Evolutionary conservation across 2,888 invertebrate genomes (phyloP).

Genomic region (Tortricodes alternella): DNA sequence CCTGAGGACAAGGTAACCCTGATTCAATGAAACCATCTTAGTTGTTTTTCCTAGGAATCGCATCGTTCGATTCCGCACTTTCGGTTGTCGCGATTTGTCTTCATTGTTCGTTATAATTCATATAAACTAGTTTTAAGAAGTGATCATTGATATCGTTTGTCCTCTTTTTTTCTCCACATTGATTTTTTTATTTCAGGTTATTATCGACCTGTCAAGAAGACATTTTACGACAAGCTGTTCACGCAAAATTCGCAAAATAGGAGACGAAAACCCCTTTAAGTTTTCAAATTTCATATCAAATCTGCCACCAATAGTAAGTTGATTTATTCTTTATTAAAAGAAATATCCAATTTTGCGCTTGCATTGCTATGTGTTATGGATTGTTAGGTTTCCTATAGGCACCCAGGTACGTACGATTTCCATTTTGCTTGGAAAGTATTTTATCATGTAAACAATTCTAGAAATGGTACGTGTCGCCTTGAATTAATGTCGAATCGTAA

Average conservation of each 20-base stretch:
- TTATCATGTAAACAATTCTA: slow-evolving; percentile 18
- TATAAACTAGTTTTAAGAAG: slow-evolving; percentile 7
- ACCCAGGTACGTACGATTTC: too few relatives aligned
- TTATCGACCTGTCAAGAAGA: slow-evolving; percentile 81
- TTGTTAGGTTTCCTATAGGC: too few relatives aligned
- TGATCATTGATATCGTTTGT: slow-evolving; percentile 26
- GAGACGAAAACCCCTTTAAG: slow-evolving; percentile 80
- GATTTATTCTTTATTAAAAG: slow-evolving; percentile 34
- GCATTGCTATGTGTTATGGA: too few relatives aligned
- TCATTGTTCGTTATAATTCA: neutral
- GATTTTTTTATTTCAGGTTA: slow-evolving; percentile 81
- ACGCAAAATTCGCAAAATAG: slow-evolving; percentile 79
- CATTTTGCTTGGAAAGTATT: slow-evolving; percentile 8
- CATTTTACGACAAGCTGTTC: slow-evolving; percentile 74
- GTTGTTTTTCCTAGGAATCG: slow-evolving; percentile 24
- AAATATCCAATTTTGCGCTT: neutral
- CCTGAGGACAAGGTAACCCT: slow-evolving; percentile 22
- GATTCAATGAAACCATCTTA: slow-evolving; percentile 20
- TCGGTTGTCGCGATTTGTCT: slow-evolving; percentile 11
- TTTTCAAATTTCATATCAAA: slow-evolving; percentile 81
- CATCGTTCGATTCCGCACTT: slow-evolving; percentile 14
- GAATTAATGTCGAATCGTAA: slow-evolving; percentile 12
- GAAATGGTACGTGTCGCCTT: slow-evolving; percentile 9
- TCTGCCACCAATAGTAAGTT: slow-evolving; percentile 80
- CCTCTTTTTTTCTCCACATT: slow-evolving; percentile 57